Evolutionary conservation across 2,113 vertebrate genomes (phyloP).

Genomic region (Corythoichthys intestinalis): DNA sequence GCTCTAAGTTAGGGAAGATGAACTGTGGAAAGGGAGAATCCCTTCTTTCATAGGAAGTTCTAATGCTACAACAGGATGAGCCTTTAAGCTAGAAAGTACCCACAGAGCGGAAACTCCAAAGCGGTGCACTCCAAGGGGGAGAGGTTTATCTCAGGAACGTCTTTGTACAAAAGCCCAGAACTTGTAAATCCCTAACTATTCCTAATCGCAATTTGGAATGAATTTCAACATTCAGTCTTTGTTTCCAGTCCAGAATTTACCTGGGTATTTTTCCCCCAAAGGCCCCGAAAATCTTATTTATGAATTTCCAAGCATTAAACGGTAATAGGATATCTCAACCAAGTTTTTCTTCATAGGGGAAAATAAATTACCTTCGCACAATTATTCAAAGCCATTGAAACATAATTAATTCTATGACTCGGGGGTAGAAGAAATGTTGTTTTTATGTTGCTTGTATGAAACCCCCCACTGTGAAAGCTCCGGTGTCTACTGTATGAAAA

Average conservation of each 20-base stretch:
- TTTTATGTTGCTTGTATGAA: too few relatives aligned
- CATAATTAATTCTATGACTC: too few relatives aligned
- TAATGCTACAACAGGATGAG: conserved; percentile 13
- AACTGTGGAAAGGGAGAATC: not conserved
- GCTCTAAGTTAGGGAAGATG: conserved; percentile 1
- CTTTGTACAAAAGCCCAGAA: not conserved
- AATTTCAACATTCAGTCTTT: not conserved
- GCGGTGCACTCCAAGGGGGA: conserved; percentile 3
- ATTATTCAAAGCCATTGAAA: too few relatives aligned
- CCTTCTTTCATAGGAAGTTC: not conserved
- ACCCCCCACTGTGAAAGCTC: too few relatives aligned
- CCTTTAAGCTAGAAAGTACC: conserved; percentile 16
- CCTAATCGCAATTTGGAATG: not conserved
- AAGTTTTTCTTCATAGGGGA: too few relatives aligned
- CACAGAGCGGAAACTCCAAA: conserved; percentile 20
- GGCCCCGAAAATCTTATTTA: too few relatives aligned
- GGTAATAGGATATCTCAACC: too few relatives aligned
- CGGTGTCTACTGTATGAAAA: too few relatives aligned
- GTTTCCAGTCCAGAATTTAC: not conserved
- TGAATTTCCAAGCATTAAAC: too few relatives aligned
- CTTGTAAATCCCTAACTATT: conserved; percentile 1
- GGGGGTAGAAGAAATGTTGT: too few relatives aligned
- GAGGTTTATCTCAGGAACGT: not conserved
- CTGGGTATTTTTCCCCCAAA: not conserved
- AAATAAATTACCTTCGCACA: too few relatives aligned